Conservation (phyloP, 1,140 invertebrate species). For the Drosophila parabipectinata region DNA sequence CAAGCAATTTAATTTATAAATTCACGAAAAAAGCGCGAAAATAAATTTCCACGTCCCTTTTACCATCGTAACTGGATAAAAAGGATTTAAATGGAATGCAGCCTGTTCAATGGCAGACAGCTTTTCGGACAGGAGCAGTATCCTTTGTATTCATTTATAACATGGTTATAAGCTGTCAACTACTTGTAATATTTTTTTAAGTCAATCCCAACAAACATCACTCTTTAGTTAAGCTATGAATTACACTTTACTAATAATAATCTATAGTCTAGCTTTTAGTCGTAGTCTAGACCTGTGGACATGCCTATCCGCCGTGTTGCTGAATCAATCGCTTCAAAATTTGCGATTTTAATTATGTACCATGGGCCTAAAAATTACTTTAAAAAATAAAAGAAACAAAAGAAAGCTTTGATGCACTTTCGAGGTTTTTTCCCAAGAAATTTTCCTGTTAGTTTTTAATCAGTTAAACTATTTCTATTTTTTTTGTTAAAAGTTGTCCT, state of each 20-base stretch:
- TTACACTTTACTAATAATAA: background rate
- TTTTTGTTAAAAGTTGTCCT: too few relatives aligned
- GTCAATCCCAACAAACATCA: too few relatives aligned
- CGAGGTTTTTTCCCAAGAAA: too few relatives aligned
- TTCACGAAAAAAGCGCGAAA: slow-evolving; percentile 60
- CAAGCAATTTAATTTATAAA: slow-evolving; percentile 72
- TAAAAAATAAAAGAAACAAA: too few relatives aligned
- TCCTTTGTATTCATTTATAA: too few relatives aligned
- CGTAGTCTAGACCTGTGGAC: background rate
- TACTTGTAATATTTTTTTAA: too few relatives aligned
- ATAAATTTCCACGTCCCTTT: slow-evolving; percentile 43
- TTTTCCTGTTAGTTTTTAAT: too few relatives aligned
- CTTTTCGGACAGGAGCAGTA: too few relatives aligned
- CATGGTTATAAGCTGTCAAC: too few relatives aligned
- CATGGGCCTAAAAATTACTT: background rate
- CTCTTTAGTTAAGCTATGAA: background rate
- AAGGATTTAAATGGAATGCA: background rate
- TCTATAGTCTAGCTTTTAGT: background rate
- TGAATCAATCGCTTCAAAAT: background rate
- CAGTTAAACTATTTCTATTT: too few relatives aligned
- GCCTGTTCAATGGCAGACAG: too few relatives aligned
- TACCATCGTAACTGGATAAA: background rate
- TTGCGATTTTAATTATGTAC: background rate
- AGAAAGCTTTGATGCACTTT: too few relatives aligned
- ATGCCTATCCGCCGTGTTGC: background rate